Evolutionary conservation across 2,113 vertebrate genomes (phyloP).

Genomic region (Burhinus oedicnemus): DNA sequence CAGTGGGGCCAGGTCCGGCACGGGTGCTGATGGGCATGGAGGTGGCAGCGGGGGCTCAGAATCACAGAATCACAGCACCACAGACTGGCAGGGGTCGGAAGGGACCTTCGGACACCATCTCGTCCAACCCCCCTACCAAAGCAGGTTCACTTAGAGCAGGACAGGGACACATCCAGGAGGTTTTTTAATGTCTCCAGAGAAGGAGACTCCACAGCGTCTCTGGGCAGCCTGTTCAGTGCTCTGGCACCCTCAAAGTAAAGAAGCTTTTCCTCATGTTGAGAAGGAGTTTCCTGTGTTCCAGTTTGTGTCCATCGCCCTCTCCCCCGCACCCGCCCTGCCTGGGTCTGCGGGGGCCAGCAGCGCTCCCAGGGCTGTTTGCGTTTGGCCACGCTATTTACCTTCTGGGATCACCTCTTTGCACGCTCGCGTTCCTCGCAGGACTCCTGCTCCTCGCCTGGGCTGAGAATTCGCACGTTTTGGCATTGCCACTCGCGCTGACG

Average conservation of each 20-base stretch:
- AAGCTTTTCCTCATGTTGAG: no score
- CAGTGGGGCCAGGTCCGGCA: accelerated
- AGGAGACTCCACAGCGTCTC: neutral
- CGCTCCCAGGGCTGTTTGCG: neutral
- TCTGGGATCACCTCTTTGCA: neutral
- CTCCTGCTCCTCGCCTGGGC: neutral
- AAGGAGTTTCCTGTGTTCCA: no score
- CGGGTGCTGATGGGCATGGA: accelerated
- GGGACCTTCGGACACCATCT: neutral
- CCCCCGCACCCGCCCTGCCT: neutral
- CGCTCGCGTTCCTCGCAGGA: accelerated
- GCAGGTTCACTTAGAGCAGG: neutral
- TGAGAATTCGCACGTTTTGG: neutral
- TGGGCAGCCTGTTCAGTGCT: no score
- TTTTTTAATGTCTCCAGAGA: neutral
- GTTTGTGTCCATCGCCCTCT: neutral
- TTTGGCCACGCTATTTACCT: accelerated
- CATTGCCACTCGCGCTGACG: neutral
- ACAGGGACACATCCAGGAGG: neutral
- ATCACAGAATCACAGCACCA: neutral
- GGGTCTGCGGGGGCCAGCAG: neutral
- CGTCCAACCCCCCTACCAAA: neutral
- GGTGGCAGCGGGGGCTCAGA: neutral
- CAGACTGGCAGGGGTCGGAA: neutral
- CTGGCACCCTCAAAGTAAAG: no score